These are phyloP conservation scores for Actinopyga echinites DNA, from an alignment of 53 echinoderm and acorn worm species.

Conservation along the genomic window DNA sequence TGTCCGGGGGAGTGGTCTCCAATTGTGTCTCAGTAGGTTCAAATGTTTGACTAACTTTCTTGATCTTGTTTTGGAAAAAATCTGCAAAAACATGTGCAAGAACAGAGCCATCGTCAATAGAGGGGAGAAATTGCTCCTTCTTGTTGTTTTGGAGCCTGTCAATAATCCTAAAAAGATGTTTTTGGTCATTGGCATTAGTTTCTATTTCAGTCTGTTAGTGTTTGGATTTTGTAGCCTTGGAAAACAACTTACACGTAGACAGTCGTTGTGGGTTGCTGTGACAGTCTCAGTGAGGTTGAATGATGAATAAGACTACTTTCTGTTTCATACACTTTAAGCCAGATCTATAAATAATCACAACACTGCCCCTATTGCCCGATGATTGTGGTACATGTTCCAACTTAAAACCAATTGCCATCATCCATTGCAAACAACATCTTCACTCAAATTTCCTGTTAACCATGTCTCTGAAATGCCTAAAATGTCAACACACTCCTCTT, in stretches of 20 bases:
- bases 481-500: conserved; percentile 3
- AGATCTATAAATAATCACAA: conserved; percentile 12
- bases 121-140: too few relatives aligned
- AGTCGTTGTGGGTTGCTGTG: conserved; percentile 24
- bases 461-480: conserved; percentile 24
- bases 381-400: conserved; percentile 5
- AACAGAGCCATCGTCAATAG: neutral
- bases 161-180: conserved; percentile 24
- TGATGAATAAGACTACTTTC: conserved; percentile 23
- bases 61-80: neutral
- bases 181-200: too few relatives aligned
- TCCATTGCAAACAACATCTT: conserved; percentile 1
- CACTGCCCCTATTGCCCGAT: conserved; percentile 4
- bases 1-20: neutral
- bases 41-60: neutral
- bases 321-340: conserved; percentile 28
- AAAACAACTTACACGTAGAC: neutral
- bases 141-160: neutral
- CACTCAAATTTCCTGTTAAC: conserved; percentile 14
- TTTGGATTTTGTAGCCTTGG: neutral
- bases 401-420: conserved; percentile 8
- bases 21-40: neutral
- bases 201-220: too few relatives aligned
- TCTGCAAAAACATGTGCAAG: neutral
- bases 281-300: conserved; percentile 21